Base-by-base conservation (phyloP, 2,113 vertebrate genomes). In the Scomber japonicus region DNA sequence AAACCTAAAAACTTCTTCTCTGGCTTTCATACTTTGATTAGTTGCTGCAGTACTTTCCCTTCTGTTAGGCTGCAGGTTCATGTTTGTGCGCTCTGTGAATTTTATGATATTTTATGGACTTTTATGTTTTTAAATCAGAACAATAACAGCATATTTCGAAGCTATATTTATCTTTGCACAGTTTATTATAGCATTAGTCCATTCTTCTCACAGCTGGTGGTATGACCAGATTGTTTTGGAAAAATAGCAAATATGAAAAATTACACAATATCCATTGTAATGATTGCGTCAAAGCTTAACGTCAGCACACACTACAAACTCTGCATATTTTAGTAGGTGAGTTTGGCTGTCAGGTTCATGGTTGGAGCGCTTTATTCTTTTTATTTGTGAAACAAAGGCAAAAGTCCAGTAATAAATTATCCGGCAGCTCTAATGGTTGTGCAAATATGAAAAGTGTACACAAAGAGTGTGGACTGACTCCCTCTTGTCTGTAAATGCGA, bases 401-500 rank as follows among this genome's bases (percentile, higher is more conserved):
- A 13, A 55, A 27, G 11, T 8, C 2, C 27, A 3, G n/a, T 76
- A 3, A 60, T 71, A 8, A 19, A 55, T 62, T 1, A 11, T 30
- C 54, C 7, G 45, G 13, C 17, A n/a, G 35, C 53, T 66, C 46
- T 61, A 15, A 44, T 67, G 19, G 60, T 12, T 61, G 71, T 35
- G 77, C 19, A 35, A 83, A 75, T 64, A 72, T 56, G 46, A 40
- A 53, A 54, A 12, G 50, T 27, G 24, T 66, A 35, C 69, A 35
- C 59, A 54, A 11, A 66, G 54, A 31, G 67, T 56, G 46, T 77
- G 21, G 64, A 35, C 12, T 21, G 55, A 65, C 19, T 60, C 46
- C 21, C 49, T 45, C 13, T 30, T 45, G 61, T 62, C 64, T 65
- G 70, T 68, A 59, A 72, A 78, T 16, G 65, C 3, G 19, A 11